Conservation (phyloP, 2,888 invertebrate genomes). For the Pyrrhosoma nymphula region DNA sequence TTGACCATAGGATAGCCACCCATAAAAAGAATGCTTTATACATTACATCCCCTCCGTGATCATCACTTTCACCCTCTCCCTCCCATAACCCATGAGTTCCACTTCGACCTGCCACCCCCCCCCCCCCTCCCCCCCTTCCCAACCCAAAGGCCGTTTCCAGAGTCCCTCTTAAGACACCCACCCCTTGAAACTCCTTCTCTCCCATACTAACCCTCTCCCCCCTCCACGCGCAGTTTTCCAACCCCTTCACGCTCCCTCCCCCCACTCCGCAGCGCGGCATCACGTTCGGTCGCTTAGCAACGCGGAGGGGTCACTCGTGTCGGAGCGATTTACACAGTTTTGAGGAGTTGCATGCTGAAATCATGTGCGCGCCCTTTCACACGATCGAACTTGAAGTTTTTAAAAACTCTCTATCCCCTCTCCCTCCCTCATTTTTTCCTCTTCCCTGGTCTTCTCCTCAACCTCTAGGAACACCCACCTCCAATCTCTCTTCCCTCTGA, state of each 20-base stretch:
- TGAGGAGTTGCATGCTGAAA: constrained; percentile 67
- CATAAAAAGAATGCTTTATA: constrained; percentile 49
- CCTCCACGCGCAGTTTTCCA: neutral
- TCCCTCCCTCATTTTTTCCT: neutral
- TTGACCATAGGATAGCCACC: constrained; percentile 32
- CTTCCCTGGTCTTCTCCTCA: neutral
- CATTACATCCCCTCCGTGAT: constrained; percentile 63
- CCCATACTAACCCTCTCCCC: neutral
- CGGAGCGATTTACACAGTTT: constrained; percentile 67
- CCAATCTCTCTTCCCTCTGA: neutral
- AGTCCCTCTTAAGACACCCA: neutral
- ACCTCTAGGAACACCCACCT: neutral
- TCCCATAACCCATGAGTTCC: neutral
- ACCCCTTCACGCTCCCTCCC: neutral
- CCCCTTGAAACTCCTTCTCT: neutral
- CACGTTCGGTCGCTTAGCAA: constrained; percentile 65
- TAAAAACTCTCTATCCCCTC: constrained; percentile 1
- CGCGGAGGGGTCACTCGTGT: constrained; percentile 63
- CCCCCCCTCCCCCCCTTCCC: neutral
- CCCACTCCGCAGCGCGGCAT: constrained; percentile 38
- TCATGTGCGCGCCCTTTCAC: constrained; percentile 67
- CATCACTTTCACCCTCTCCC: constrained; percentile 44
- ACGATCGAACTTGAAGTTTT: constrained; percentile 64
- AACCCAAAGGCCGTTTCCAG: constrained; percentile 24
- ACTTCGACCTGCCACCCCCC: neutral